A percentile compares a stretch with the other conserved stretches of the same genome.
phyloP scores from a whole-genome alignment of 2,888 invertebrate species.

The Rotaria macrura region DNA sequence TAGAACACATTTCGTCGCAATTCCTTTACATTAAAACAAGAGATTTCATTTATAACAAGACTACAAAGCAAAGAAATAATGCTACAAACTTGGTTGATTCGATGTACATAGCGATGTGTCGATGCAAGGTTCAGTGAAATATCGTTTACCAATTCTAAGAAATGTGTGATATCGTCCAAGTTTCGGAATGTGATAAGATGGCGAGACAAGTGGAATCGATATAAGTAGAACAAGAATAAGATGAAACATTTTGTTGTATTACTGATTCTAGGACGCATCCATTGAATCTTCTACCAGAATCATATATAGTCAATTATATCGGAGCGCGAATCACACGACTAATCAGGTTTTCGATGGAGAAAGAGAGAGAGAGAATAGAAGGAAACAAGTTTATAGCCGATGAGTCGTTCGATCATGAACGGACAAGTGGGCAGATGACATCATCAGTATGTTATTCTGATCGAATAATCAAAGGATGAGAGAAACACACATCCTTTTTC shows the following conservation, averaged over 20 bases:
- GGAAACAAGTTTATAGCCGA: constrained; percentile 11
- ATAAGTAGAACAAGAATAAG: not conserved
- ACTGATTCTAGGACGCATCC: constrained; percentile 3
- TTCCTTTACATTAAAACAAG: not conserved
- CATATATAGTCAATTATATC: not conserved
- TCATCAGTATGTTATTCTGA: constrained; percentile 11
- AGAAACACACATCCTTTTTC: not conserved
- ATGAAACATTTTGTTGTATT: not conserved
- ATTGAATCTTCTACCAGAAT: not conserved
- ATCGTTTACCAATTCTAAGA: constrained; percentile 10
- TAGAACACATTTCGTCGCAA: not conserved
- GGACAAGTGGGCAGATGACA: constrained; percentile 8
- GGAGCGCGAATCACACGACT: not conserved
- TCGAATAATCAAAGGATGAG: constrained; percentile 10
- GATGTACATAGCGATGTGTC: not conserved
- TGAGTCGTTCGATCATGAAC: not conserved
- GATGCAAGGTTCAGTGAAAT: not conserved
- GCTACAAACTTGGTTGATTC: not conserved
- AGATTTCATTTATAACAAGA: not conserved
- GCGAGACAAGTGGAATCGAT: not conserved
- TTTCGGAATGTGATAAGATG: constrained; percentile 15
- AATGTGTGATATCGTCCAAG: constrained; percentile 20
- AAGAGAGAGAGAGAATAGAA: not conserved
- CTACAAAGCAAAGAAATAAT: not conserved
- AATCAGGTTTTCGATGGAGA: not conserved